Conservation (phyloP, 2,888 invertebrate species). For the Cephus spinipes region DNA sequence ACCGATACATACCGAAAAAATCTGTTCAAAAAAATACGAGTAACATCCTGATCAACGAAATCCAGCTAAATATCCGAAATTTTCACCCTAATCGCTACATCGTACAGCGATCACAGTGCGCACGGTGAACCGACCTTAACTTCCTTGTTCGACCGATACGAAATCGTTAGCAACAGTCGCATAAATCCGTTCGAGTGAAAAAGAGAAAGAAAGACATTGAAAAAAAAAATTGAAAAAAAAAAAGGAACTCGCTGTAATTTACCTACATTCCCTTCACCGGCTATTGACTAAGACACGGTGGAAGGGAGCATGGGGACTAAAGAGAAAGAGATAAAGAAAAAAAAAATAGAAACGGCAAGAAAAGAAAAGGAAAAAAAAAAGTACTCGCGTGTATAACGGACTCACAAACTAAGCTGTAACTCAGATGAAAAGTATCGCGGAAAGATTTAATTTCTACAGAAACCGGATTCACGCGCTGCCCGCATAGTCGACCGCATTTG, state of each 20-base stretch:
- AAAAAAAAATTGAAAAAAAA: not conserved
- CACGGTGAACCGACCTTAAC: not conserved
- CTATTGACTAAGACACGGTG: not conserved
- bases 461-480: conserved; percentile 36
- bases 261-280: not conserved
- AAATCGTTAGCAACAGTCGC: not conserved
- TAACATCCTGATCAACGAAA: not conserved
- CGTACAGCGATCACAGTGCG: not conserved
- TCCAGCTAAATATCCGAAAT: not conserved
- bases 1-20: not conserved
- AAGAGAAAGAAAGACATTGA: not conserved
- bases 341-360: not conserved
- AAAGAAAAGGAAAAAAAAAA: not conserved
- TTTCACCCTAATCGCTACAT: not conserved
- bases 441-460: conserved; percentile 21
- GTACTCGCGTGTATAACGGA: not conserved
- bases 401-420: conserved; percentile 16
- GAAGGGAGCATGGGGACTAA: not conserved
- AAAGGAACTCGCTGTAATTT: not conserved
- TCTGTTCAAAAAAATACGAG: not conserved
- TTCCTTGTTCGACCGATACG: not conserved
- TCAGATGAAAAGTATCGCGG: conserved; percentile 15
- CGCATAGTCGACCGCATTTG: conserved; percentile 59
- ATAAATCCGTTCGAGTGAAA: not conserved
- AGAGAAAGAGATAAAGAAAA: not conserved